Percentiles rank a stretch among this genome's conserved stretches.
Conservation (phyloP, 2,113 vertebrate species). For the Camelus bactrianus region DNA sequence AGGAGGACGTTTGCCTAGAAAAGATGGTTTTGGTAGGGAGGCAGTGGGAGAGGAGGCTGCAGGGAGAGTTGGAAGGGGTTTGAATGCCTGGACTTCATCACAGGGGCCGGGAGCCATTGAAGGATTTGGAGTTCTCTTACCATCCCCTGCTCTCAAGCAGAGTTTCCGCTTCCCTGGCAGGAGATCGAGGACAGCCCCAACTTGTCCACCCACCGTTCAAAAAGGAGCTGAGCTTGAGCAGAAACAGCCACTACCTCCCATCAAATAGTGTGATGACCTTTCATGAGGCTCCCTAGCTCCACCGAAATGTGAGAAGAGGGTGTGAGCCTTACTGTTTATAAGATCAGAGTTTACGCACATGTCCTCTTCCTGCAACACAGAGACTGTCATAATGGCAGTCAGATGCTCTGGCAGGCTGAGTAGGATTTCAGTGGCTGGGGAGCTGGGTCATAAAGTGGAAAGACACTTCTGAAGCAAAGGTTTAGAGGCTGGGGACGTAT, state of each 20-base stretch:
- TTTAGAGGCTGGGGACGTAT: neutral
- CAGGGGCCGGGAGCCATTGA: neutral
- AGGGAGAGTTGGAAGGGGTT: neutral
- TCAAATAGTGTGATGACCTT: neutral
- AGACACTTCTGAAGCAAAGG: neutral
- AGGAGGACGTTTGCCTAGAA: neutral
- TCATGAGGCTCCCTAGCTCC: neutral
- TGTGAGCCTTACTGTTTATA: neutral
- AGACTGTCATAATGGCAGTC: neutral
- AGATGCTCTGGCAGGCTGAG: neutral
- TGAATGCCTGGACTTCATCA: neutral
- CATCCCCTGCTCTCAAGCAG: neutral
- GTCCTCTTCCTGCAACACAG: neutral
- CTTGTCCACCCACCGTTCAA: neutral
- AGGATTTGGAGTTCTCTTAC: neutral
- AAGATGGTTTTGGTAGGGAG: neutral
- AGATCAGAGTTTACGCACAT: neutral
- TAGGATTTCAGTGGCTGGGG: neutral
- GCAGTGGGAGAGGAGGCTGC: neutral
- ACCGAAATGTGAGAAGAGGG: neutral
- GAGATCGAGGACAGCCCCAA: neutral
- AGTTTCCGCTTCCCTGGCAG: neutral
- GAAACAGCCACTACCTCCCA: neutral
- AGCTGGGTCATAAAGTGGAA: neutral
- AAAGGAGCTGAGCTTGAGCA: neutral